These are phyloP conservation scores for Drosophila santomea DNA, from an alignment of 1,140 invertebrate species.

Conservation along the genomic window DNA sequence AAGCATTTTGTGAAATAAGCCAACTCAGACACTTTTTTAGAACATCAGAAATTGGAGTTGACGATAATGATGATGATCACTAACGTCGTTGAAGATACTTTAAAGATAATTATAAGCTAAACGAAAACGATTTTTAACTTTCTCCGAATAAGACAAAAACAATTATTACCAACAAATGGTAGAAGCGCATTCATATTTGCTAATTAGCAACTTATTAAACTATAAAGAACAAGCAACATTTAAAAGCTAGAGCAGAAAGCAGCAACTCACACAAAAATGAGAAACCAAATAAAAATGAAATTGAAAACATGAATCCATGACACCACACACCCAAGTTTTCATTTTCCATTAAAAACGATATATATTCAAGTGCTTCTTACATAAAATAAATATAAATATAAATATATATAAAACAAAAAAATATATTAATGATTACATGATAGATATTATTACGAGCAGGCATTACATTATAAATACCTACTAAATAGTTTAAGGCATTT, in stretches of 20 bases:
- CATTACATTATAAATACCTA: constrained; percentile 66
- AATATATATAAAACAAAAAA: constrained; percentile 50
- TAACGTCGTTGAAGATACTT: constrained; percentile 62
- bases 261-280: constrained; percentile 7
- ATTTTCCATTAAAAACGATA: constrained; percentile 83
- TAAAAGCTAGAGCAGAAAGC: constrained; percentile 55
- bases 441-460: constrained; percentile 67
- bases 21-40: constrained; percentile 61
- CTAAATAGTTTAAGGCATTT: constrained; percentile 74
- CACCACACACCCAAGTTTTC: constrained; percentile 61
- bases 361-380: constrained; percentile 85
- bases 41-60: constrained; percentile 36
- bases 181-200: constrained; percentile 60
- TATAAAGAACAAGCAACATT: constrained; percentile 53
- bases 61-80: constrained; percentile 27
- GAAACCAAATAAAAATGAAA: constrained; percentile 10
- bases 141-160: constrained; percentile 66
- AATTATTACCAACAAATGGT: constrained; percentile 65
- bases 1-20: constrained; percentile 50
- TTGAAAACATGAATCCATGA: constrained; percentile 28
- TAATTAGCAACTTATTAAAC: constrained; percentile 60
- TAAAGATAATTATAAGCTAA: constrained; percentile 66
- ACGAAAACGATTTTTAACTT: constrained; percentile 73
- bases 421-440: constrained; percentile 61
- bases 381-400: constrained; percentile 79